Evolutionary conservation across 2,888 invertebrate species (phyloP), one percentile per base, ranked within the genome.

Genomic region (Drosophila ezoana): DNA sequence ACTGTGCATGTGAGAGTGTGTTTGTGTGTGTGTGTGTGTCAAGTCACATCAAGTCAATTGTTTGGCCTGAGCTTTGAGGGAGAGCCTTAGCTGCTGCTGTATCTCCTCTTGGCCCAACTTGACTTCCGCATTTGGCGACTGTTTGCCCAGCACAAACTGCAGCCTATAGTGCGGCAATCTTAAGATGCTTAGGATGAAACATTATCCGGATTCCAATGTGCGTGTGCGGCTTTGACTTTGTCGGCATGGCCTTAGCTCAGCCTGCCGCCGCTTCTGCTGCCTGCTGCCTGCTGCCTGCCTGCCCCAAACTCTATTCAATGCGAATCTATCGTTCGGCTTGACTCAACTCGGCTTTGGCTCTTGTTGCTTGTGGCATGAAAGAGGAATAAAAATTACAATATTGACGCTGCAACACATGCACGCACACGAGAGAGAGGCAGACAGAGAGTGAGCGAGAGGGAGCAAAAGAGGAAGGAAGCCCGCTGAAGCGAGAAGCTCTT

Each of bases 201-300:
- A 89, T 89, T 89, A 87, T 80, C 79, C 75, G 87, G 86, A 87
- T 85, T 89, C 79, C 81, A 83, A 87, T 78, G 87, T 84, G 81
- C 87, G 87, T 84, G 81, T 81, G 81, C 72, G 72, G 71, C 79
- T 75, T 78, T 78, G 78, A 75, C 75, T 78, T 77, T 77, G 76
- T 71, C 69, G 79, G 79, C 64, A 69, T 54, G 40, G 32, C 40
- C 58, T 32, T 16, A 41, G 33, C 58, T 11, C n/a, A 28, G 14
- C 10, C 28, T 16, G 35, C 32, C 16, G 16, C 45, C 43, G 5
- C 23, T 8, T 2, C 2, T 33, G 10, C 37, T 32, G 1, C 14
- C 37, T 23, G 18, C 47, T 28, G 18, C 35, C 48, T n/a, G 33
- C 33, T 11, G 59, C n/a, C 33, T n/a, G 35, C 13, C 18, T 11